phyloP scores from a whole-genome alignment of 2,888 invertebrate species.

The Coelogynopora nodosa region DNA sequence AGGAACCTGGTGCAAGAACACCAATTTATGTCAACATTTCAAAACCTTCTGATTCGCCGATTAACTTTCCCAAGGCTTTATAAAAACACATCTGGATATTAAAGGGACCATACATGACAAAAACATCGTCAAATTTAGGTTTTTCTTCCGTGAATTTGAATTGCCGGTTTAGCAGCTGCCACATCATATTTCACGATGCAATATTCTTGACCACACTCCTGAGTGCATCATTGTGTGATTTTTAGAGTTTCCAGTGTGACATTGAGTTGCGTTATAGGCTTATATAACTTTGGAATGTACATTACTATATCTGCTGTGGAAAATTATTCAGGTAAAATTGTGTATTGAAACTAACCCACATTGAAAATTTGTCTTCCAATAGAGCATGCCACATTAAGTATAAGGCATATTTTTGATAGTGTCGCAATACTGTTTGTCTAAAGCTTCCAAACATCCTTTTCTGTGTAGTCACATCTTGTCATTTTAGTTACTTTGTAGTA shows the following conservation, averaged over 20 bases:
- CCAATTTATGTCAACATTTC: too few species aligned
- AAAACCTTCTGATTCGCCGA: slow-evolving; percentile 48
- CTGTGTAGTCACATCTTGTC: background rate
- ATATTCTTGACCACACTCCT: background rate
- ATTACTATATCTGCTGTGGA: background rate
- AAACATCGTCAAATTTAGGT: slow-evolving; percentile 49
- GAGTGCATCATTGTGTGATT: background rate
- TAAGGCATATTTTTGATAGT: background rate
- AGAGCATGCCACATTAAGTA: too few species aligned
- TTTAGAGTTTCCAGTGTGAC: background rate
- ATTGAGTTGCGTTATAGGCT: background rate
- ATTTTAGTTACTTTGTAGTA: background rate
- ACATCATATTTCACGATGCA: slow-evolving; percentile 48
- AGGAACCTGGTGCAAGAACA: too few species aligned
- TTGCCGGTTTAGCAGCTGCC: slow-evolving; percentile 48
- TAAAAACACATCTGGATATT: slow-evolving; percentile 49
- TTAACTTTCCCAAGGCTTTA: slow-evolving; percentile 48
- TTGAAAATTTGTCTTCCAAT: background rate
- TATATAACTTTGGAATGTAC: background rate
- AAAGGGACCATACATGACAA: slow-evolving; percentile 49
- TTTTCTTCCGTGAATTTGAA: slow-evolving; percentile 49
- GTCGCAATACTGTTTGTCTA: background rate
- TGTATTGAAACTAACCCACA: background rate
- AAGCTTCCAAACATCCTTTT: background rate
- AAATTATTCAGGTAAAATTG: background rate